These are phyloP conservation scores for Pantherophis guttatus DNA, from an alignment of 2,113 vertebrate species.

Conservation along the genomic window DNA sequence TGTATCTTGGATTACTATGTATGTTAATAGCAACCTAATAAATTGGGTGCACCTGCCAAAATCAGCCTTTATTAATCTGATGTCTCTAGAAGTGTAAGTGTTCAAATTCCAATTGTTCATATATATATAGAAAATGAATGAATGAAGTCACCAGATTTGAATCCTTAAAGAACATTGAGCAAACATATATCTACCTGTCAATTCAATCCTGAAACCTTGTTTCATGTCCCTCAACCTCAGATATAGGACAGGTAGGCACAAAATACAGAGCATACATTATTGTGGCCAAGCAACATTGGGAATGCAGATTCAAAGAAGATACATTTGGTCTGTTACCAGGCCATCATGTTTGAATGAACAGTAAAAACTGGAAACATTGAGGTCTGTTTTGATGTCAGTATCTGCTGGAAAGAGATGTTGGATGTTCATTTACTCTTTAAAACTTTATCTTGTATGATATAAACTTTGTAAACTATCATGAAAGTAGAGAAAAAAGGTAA, in stretches of 20 bases:
- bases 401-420: not conserved
- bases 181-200: not conserved
- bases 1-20: slow-evolving; percentile 34
- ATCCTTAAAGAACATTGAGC: not conserved
- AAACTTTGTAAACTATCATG: not conserved
- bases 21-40: slow-evolving; percentile 30
- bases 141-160: not conserved
- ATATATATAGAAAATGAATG: not conserved
- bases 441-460: not conserved
- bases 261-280: not conserved
- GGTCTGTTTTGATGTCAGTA: not conserved
- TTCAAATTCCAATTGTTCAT: not conserved
- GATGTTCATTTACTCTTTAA: not conserved
- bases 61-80: not conserved
- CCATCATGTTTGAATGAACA: not conserved
- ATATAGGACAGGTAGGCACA: not conserved
- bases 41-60: not conserved
- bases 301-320: not conserved
- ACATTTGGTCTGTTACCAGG: not conserved
- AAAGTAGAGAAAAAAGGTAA: not conserved
- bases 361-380: not conserved
- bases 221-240: not conserved
- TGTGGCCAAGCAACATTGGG: not conserved
- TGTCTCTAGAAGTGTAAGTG: not conserved
- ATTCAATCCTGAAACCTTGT: not conserved